A percentile compares a stretch with the other conserved stretches of the same genome.
Evolutionary conservation across 2,888 invertebrate species (phyloP).

Genomic region (Heteromyza rotundicornis): DNA sequence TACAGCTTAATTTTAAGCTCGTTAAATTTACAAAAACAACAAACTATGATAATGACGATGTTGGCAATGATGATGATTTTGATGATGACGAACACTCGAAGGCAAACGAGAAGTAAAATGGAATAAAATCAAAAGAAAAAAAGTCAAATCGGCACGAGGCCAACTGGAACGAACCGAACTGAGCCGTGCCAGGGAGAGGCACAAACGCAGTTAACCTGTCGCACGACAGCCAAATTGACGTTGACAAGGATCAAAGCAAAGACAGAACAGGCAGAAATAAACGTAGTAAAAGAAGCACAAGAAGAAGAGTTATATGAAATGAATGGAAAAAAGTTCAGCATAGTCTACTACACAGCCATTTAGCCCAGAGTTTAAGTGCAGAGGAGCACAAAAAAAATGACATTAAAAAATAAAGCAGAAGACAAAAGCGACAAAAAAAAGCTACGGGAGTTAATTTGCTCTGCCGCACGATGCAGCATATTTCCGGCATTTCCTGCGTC

Average conservation of each 20-base stretch:
- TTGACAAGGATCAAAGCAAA: slow-evolving; percentile 17
- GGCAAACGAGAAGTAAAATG: neutral
- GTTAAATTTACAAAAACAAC: no score
- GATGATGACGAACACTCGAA: no score
- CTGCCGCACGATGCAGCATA: slow-evolving; percentile 14
- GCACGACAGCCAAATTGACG: neutral
- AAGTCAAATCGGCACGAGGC: slow-evolving; percentile 1
- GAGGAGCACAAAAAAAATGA: neutral
- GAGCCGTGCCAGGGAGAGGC: neutral
- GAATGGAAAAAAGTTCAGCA: neutral
- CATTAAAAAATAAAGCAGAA: neutral
- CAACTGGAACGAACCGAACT: neutral
- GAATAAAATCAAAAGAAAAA: neutral
- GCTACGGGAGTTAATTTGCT: slow-evolving; percentile 22
- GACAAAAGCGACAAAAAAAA: slow-evolving; percentile 4
- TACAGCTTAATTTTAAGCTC: no score
- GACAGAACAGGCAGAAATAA: neutral
- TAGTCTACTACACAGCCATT: neutral
- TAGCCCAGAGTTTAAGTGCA: neutral
- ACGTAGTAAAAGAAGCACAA: neutral
- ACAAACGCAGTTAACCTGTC: neutral
- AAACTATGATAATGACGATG: no score
- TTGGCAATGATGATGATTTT: no score
- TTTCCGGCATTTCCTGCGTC: slow-evolving; percentile 13
- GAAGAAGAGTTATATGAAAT: neutral